Evolutionary conservation across 2,797 vertebrate genomes (phyloP).

Genomic region (Phataginus tetradactyla): DNA sequence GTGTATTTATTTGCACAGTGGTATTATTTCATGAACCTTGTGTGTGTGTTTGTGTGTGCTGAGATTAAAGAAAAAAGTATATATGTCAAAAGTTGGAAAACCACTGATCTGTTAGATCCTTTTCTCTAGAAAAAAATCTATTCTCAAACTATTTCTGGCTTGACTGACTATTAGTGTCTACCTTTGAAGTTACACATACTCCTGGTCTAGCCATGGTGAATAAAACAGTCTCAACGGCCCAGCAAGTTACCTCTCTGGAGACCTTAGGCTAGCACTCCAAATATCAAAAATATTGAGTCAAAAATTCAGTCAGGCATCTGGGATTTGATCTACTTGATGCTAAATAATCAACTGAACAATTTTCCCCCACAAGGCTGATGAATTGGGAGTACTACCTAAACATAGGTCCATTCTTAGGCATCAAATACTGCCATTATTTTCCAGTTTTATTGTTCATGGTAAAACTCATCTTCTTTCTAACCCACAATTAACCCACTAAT

Average conservation of each 20-base stretch:
- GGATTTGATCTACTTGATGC: not conserved
- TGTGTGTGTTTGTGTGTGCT: not conserved
- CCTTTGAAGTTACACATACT: not conserved
- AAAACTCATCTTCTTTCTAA: slow-evolving; percentile 18
- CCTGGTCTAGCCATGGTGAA: not conserved
- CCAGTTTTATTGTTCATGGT: not conserved
- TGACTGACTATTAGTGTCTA: not conserved
- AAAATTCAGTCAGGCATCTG: not conserved
- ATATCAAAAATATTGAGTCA: not conserved
- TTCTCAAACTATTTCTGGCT: slow-evolving; percentile 43
- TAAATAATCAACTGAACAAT: not conserved
- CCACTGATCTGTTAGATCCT: not conserved
- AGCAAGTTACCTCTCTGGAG: not conserved
- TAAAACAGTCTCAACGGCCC: not conserved
- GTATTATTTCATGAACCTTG: not conserved
- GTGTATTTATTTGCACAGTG: not conserved
- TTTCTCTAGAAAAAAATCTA: slow-evolving; percentile 51
- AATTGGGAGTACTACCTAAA: not conserved
- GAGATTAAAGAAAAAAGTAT: not conserved
- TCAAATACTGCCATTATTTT: not conserved
- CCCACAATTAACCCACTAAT: not conserved
- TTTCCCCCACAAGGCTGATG: not conserved
- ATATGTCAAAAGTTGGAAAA: not conserved
- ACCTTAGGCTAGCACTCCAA: not conserved
- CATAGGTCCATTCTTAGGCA: not conserved